Percentiles rank a stretch among this genome's conserved stretches.
These are phyloP conservation scores for Myotis lucifugus DNA, from an alignment of 2,113 vertebrate species.

Conservation along the genomic window DNA sequence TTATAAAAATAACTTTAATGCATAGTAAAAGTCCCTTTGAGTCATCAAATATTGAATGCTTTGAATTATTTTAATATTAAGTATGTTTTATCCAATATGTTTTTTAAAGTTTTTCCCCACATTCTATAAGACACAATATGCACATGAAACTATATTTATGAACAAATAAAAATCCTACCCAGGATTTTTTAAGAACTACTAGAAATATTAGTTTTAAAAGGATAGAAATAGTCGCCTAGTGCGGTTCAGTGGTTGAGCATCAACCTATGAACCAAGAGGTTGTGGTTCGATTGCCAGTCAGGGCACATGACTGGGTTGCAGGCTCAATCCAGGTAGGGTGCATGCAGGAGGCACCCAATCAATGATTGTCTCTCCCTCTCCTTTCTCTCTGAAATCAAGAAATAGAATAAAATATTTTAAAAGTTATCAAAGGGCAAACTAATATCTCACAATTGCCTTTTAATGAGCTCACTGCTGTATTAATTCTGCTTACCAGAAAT, in stretches of 20 bases:
- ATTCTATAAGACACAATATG: background rate
- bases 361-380: no score
- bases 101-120: background rate
- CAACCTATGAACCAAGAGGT: no score
- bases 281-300: no score
- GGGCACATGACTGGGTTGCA: no score
- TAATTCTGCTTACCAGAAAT: background rate
- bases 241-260: no score
- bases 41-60: background rate
- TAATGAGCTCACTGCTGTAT: background rate
- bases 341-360: no score
- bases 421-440: background rate
- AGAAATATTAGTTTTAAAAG: background rate
- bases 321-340: no score
- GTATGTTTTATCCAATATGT: background rate
- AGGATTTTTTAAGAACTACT: background rate
- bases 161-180: background rate
- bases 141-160: background rate
- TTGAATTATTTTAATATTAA: conserved; percentile 33
- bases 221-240: background rate
- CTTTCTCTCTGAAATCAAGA: no score
- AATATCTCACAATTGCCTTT: background rate
- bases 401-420: background rate
- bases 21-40: background rate
- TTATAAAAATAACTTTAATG: background rate